Evolutionary conservation across 2,888 invertebrate species (phyloP), one percentile per base, ranked within the genome.

Genomic region (Terebella lapidaria): DNA sequence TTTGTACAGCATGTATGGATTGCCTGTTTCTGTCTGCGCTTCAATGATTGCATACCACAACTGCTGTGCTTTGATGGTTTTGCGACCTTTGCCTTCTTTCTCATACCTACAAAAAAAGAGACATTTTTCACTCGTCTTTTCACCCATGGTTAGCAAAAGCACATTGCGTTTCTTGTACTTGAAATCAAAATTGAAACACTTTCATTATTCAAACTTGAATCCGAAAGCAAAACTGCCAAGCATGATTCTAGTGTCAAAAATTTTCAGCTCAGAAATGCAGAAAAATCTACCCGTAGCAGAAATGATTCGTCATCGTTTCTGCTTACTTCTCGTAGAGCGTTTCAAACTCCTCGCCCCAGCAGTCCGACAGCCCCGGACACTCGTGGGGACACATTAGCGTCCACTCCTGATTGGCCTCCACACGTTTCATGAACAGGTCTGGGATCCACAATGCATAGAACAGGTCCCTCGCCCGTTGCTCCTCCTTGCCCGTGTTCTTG

Each of bases 391-490:
- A 99, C 96, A 99, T 96, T 20, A 99, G 83, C 56, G 92, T 91
- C 99, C 99, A 99, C 56, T 86, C 84, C 64, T 83, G 88, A 80
- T 95, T 86, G 1, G 84, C 84, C 78, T 94, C 89, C 0, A 81
- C 81, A 18, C 99, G 86, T 78, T 89, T 87, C 99, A 99, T 99
- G 79, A 99, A 99, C 60, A 99, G 84, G 83, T 99, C 97, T 0
- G 97, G 94, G 69, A 99, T 92, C 97, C 99, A 99, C 28, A 99
- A 80, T 0, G 92, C 97, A 80, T 92, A 96, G 81, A 97, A 99
- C 42, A 99, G 83, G 81, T 99, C 97, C 57, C 97, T 85, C 0
- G 97, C 96, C 51, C 97, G 85, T 42, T 88, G 84, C 81, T 97
- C 96, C 78, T 97, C 97, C 76, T 92, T 92, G 10, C 72, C 71